Evolutionary conservation across 2,888 invertebrate genomes (phyloP).

Genomic region (Pseudanteris insignis): DNA sequence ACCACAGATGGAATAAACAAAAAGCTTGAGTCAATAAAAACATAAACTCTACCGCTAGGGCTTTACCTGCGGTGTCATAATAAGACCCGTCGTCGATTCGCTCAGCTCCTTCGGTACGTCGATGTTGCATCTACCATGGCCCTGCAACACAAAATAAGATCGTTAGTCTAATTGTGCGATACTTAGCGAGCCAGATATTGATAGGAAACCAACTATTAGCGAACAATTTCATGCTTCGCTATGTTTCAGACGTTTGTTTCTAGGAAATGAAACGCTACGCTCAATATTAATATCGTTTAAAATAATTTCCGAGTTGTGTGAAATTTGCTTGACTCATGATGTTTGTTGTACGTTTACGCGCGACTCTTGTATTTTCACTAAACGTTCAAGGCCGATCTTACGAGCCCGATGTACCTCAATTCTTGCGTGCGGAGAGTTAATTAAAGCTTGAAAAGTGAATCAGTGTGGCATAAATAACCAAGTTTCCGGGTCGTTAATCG

Average conservation of each 20-base stretch:
- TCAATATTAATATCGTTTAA: conserved; percentile 2
- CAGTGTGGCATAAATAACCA: conserved; percentile 46
- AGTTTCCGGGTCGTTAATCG: conserved; percentile 47
- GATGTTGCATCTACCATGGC: conserved; percentile 15
- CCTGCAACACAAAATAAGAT: conserved; percentile 26
- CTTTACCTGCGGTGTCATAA: conserved; percentile 39
- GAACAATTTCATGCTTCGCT: too few species aligned
- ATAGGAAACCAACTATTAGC: too few species aligned
- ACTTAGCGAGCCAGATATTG: too few species aligned
- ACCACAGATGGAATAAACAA: too few species aligned
- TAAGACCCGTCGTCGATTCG: conserved; percentile 16
- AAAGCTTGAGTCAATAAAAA: conserved; percentile 21
- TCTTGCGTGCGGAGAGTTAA: conserved; percentile 46
- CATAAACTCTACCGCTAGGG: conserved; percentile 8
- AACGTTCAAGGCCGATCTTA: conserved; percentile 39
- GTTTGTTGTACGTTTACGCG: conserved; percentile 10
- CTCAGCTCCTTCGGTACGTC: conserved; percentile 22
- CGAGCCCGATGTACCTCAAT: conserved; percentile 19
- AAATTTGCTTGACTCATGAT: not conserved
- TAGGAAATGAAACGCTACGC: too few species aligned
- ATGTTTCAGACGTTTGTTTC: too few species aligned
- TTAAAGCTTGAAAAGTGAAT: conserved; percentile 47
- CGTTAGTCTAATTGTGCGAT: too few species aligned
- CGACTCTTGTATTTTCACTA: conserved; percentile 23
- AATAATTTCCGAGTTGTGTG: conserved; percentile 4